phyloP scores from a whole-genome alignment of 2,113 vertebrate genomes.

The Crotalus tigris region DNA sequence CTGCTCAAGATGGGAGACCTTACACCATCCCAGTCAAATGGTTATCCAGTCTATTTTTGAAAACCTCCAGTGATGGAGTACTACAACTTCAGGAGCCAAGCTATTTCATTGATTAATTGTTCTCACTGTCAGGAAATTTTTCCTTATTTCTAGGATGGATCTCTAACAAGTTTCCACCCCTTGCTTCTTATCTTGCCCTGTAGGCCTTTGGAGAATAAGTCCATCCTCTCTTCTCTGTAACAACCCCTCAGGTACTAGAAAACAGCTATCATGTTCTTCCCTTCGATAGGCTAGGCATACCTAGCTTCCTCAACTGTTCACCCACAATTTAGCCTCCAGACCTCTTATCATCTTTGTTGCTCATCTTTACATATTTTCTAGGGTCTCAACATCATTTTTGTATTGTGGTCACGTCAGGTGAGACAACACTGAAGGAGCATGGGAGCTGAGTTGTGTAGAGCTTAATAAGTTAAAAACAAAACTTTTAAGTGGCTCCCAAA shows the following conservation, averaged over 20 bases:
- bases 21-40: too few species aligned
- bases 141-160: not conserved
- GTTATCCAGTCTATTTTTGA: not conserved
- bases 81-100: not conserved
- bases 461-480: not conserved
- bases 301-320: too few species aligned
- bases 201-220: not conserved
- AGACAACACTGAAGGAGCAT: not conserved
- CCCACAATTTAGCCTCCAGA: not conserved
- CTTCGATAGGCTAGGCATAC: not conserved
- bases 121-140: not conserved
- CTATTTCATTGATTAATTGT: not conserved
- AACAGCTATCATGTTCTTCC: too few species aligned
- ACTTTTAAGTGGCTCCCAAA: not conserved
- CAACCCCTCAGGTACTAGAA: not conserved
- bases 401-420: not conserved
- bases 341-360: not conserved
- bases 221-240: not conserved
- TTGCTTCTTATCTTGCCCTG: not conserved
- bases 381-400: not conserved
- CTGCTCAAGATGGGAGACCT: not conserved
- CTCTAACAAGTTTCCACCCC: not conserved
- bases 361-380: not conserved
- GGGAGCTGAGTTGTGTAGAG: not conserved
- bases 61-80: not conserved